Evolutionary conservation across 2,113 vertebrate genomes (phyloP), one percentile per base, ranked within the genome.

Genomic region (Motacilla tschutschensis): DNA sequence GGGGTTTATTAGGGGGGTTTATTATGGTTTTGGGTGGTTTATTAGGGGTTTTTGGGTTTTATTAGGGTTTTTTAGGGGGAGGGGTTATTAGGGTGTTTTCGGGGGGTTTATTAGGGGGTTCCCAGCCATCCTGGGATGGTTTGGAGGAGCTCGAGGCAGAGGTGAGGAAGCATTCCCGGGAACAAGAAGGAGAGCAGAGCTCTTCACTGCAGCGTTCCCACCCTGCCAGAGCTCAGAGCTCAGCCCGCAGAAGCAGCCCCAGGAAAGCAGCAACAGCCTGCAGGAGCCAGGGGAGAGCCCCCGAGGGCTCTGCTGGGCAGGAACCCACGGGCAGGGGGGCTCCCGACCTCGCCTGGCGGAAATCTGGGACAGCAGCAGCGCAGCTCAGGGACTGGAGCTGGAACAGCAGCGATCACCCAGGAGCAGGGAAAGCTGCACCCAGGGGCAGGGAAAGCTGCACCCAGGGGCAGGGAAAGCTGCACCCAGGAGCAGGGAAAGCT

Each of bases 361-460:
- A 89, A 92, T 87, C 71, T 69, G 20, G 91, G 88, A 15, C 88
- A 73, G 25, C 38, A 79, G 91, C 41, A 9, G 12, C 7, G 29
- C 55, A 60, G 66, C 9, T 46, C 79, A 28, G 86, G 88, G 83
- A 22, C 65, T 91, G 0, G 5, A 62, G 79, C 63, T 51, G 40
- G 83, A 86, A 73, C 48, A 69, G 81, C 67, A 64, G n/a, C 2
- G 71, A 28, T 83, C 48, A 81, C 33, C 80, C 57, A 24, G 67
- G 53, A 50, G 35, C 17, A 14, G 66, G 36, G 71, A 5, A 40
- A 35, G 14, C 40, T 19, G 24, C 63, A 4, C n/a, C 33, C 33
- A 33, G 33, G 33, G 33, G 35, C 17, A 14, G 66, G 36, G 71
- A 5, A 40, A 35, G 14, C 40, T 19, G 24, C 63, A 4, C n/a